These are phyloP conservation scores for Pogonognathellus flavescens DNA, from an alignment of 1,140 invertebrate species.

Conservation along the genomic window DNA sequence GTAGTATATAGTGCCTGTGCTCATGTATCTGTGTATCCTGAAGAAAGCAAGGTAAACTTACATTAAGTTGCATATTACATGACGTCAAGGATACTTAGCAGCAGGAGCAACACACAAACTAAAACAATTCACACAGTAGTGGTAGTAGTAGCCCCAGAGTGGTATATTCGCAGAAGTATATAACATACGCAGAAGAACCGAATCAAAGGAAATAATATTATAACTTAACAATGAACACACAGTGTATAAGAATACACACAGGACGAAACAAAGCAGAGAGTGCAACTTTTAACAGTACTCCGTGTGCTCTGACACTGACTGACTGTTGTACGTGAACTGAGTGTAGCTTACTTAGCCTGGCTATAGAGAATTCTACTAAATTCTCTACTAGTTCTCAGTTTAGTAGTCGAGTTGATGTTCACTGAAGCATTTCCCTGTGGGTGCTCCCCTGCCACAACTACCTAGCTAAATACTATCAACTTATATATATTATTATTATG, in stretches of 20 bases:
- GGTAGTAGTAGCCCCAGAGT: background rate
- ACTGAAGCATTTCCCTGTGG: slow-evolving; percentile 42
- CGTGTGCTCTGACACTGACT: too few species aligned
- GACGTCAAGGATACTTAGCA: slow-evolving; percentile 20
- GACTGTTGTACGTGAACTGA: background rate
- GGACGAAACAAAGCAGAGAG: background rate
- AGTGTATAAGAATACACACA: background rate
- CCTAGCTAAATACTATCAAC: too few species aligned
- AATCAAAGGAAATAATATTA: slow-evolving; percentile 10
- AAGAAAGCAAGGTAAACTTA: slow-evolving; percentile 30
- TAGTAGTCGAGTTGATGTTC: slow-evolving; percentile 2
- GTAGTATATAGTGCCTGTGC: background rate
- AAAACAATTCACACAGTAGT: background rate
- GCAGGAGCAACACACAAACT: background rate
- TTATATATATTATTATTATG: too few species aligned
- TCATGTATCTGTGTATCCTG: background rate
- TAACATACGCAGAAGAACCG: background rate
- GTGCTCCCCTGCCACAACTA: background rate
- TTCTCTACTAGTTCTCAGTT: background rate
- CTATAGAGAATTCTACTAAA: background rate
- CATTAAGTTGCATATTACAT: slow-evolving; percentile 11
- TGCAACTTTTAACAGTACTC: background rate
- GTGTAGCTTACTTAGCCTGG: background rate
- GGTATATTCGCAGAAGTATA: background rate
- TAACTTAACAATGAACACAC: slow-evolving; percentile 24